phyloP scores from a whole-genome alignment of 2,888 invertebrate species.

The Apantesis nais region DNA sequence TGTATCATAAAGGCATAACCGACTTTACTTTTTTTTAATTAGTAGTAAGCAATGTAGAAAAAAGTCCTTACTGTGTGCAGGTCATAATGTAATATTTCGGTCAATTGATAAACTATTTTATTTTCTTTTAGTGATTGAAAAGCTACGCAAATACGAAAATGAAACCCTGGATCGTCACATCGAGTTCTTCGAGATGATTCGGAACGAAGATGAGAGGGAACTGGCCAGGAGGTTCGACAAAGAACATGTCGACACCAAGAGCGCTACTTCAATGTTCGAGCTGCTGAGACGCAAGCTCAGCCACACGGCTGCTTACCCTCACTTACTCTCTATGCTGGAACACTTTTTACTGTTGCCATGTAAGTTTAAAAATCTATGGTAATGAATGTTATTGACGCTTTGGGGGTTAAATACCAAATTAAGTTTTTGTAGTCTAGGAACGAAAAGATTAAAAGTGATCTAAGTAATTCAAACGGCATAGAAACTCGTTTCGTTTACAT shows the following conservation, averaged over 20 bases:
- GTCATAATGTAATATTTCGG: too few species aligned
- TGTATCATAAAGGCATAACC: not conserved
- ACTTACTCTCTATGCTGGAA: slow-evolving; percentile 95
- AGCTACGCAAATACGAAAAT: slow-evolving; percentile 96
- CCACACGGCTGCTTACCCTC: slow-evolving; percentile 97
- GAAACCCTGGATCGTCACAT: slow-evolving; percentile 97
- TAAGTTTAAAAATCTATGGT: slow-evolving; percentile 45
- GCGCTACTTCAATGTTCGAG: slow-evolving; percentile 97
- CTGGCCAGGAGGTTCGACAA: slow-evolving; percentile 95
- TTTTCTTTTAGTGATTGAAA: slow-evolving; percentile 90
- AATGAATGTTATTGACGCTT: not conserved
- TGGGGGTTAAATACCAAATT: not conserved
- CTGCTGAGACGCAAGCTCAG: slow-evolving; percentile 94
- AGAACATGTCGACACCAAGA: slow-evolving; percentile 97
- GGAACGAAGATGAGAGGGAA: slow-evolving; percentile 98
- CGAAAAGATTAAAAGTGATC: too few species aligned
- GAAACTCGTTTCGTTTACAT: too few species aligned
- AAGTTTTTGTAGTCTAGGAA: too few species aligned
- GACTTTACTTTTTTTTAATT: too few species aligned
- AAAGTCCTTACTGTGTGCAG: not conserved
- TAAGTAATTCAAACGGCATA: too few species aligned
- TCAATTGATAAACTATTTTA: not conserved
- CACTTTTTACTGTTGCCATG: slow-evolving; percentile 93
- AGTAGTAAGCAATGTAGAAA: not conserved
- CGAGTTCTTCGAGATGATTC: slow-evolving; percentile 99